These are phyloP conservation scores for Micropoecilia bifurca DNA, from an alignment of 2,797 vertebrate species.

Conservation along the genomic window DNA sequence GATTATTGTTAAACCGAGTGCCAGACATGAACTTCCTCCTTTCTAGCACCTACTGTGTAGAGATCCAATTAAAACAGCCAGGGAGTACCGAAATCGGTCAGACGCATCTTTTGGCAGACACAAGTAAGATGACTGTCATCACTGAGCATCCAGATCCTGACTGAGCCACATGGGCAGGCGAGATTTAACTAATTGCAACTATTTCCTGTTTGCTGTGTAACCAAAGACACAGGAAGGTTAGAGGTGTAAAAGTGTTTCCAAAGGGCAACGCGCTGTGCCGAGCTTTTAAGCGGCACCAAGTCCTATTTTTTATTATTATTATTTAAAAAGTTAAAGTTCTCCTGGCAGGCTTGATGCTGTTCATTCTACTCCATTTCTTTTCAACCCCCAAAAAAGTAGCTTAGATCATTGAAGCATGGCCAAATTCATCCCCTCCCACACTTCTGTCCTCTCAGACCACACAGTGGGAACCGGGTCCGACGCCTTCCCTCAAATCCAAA, in stretches of 20 bases:
- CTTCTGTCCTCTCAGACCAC: slow-evolving; percentile 81
- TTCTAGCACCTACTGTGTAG: slow-evolving; percentile 83
- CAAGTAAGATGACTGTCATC: slow-evolving; percentile 76
- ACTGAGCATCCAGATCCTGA: slow-evolving; percentile 62
- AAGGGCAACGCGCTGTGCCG: slow-evolving; percentile 30
- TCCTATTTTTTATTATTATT: slow-evolving; percentile 48
- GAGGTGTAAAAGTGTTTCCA: slow-evolving; percentile 42
- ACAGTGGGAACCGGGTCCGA: slow-evolving; percentile 75
- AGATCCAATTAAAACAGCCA: slow-evolving; percentile 94
- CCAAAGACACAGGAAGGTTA: slow-evolving; percentile 77
- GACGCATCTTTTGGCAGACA: slow-evolving; percentile 79
- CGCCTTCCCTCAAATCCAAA: slow-evolving; percentile 58
- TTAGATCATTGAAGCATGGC: slow-evolving; percentile 86
- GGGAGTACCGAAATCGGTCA: slow-evolving; percentile 83
- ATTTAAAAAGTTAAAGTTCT: slow-evolving; percentile 66
- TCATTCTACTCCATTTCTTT: slow-evolving; percentile 31
- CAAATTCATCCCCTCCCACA: slow-evolving; percentile 74
- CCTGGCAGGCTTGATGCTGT: slow-evolving; percentile 36
- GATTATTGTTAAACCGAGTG: slow-evolving; percentile 79
- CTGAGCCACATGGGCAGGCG: slow-evolving; percentile 69
- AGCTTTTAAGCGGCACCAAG: slow-evolving; percentile 76
- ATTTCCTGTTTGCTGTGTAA: slow-evolving; percentile 76
- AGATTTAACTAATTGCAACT: slow-evolving; percentile 86
- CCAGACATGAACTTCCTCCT: slow-evolving; percentile 81
- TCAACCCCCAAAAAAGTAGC: slow-evolving; percentile 55